A percentile compares a stretch with the other conserved stretches of the same genome.
These are phyloP conservation scores for Belgica antarctica DNA, from an alignment of 2,888 invertebrate species.

Conservation along the genomic window DNA sequence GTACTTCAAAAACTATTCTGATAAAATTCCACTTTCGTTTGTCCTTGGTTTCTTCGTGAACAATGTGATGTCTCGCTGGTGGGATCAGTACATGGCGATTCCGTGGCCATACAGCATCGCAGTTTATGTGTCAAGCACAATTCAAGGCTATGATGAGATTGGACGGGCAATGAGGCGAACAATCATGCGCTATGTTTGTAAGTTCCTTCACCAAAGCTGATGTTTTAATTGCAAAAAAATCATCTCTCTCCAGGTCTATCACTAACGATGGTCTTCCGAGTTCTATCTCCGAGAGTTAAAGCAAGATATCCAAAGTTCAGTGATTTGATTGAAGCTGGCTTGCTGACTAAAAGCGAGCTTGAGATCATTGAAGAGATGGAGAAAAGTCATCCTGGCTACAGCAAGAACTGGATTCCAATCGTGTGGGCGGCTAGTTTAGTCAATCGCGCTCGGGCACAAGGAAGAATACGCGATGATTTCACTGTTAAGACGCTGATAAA, in stretches of 20 bases:
- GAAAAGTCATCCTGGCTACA: constrained; percentile 56
- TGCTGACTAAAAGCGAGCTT: constrained; percentile 58
- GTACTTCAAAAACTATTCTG: background rate
- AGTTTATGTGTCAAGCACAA: constrained; percentile 60
- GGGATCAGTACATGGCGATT: constrained; percentile 50
- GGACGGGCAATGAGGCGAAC: constrained; percentile 60
- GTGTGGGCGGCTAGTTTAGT: constrained; percentile 60
- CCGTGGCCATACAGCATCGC: constrained; percentile 63
- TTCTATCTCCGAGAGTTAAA: constrained; percentile 59
- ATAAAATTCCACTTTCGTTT: background rate
- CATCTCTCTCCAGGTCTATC: too few relatives aligned
- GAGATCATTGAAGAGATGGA: constrained; percentile 57
- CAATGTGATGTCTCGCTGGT: constrained; percentile 12
- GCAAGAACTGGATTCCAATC: constrained; percentile 60
- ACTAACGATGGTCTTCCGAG: constrained; percentile 57
- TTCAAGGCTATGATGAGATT: constrained; percentile 60
- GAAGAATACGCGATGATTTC: constrained; percentile 59
- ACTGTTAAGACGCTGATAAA: constrained; percentile 63
- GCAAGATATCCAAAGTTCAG: constrained; percentile 60
- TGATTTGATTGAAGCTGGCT: constrained; percentile 58
- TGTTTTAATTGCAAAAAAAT: too few relatives aligned
- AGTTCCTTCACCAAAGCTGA: too few relatives aligned
- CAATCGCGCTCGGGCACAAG: constrained; percentile 58
- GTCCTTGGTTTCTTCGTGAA: constrained; percentile 26
- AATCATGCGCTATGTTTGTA: constrained; percentile 59